Conservation (phyloP, 1,140 invertebrate genomes). For the Ostrea edulis region DNA sequence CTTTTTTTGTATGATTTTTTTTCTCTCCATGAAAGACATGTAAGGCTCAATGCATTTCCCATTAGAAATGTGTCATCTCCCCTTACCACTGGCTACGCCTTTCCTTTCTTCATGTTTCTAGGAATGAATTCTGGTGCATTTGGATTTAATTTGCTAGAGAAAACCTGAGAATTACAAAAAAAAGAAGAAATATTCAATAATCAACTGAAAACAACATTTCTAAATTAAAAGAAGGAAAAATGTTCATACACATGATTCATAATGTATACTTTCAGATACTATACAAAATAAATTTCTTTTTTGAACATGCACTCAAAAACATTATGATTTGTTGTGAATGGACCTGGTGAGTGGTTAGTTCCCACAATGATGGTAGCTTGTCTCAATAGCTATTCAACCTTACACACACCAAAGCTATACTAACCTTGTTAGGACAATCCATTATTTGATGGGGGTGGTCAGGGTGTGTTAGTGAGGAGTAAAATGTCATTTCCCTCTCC, state of each 20-base stretch:
- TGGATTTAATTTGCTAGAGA: constrained; percentile 6
- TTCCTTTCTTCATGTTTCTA: not conserved
- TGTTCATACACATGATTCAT: too few species aligned
- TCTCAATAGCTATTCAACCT: too few species aligned
- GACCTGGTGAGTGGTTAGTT: too few species aligned
- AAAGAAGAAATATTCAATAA: not conserved
- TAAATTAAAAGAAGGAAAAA: too few species aligned
- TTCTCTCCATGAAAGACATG: constrained; percentile 9
- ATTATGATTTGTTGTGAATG: too few species aligned
- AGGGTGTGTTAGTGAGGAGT: not conserved
- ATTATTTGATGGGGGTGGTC: constrained; percentile 5
- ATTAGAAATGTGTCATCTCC: not conserved
- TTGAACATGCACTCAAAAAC: too few species aligned
- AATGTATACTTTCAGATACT: too few species aligned
- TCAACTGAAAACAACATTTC: too few species aligned
- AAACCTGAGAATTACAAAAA: not conserved
- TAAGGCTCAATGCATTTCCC: constrained; percentile 3
- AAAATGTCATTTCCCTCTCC: constrained; percentile 27
- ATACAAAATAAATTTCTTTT: too few species aligned
- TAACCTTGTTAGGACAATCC: not conserved
- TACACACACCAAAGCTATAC: not conserved
- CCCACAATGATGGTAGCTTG: too few species aligned
- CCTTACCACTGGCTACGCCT: not conserved
- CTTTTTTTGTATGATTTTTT: constrained; percentile 18
- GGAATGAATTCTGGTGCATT: constrained; percentile 16